Base-by-base conservation (phyloP, 2,113 vertebrate genomes). In the Aplodontia rufa region DNA sequence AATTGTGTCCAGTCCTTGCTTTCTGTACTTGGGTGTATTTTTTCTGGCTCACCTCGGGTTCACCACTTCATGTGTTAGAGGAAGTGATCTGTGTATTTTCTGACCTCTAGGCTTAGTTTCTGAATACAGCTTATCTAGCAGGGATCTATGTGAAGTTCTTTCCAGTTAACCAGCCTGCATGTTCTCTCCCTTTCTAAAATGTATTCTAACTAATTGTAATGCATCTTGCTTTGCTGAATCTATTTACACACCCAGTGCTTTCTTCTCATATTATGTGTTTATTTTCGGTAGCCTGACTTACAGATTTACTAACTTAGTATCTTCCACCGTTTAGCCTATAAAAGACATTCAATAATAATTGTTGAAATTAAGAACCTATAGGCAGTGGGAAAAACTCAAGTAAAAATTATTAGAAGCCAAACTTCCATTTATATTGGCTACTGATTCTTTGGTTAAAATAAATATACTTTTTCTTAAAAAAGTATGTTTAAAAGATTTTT, bases 351-450 rank as follows among this genome's bases (percentile, higher is more conserved):
- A 60, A 22, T 68, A 75, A 76, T 78, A 35, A 37, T 8, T 74
- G 13, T 24, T 88, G 49, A 97, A 90, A 96, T 92, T 88, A 92
- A 92, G 20, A 96, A 66, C 16, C 72, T 74, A 68, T 47, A 72
- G 35, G 24, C 32, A 86, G 69, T 82, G 30, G 58, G 28, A 24
- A 13, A 51, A 42, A 55, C 42, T 72, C 12, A 14, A 92, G 40
- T 37, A 40, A 83, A 86, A 93, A 69, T 95, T 28, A 30, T 64
- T 92, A 90, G 30, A 94, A 93, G 86, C 32, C 24, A 91, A 91
- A 95, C 26, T 80, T 95, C 45, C 53, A 37, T 60, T 95, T 72
- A 87, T 69, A 16, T 35, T 88, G 78, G 13, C 32, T 32, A 68
- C 53, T 45, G n/a, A 90, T 0, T 17, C 35, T 68, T 68, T 68